A percentile compares a stretch with the other conserved stretches of the same genome.
Conservation (phyloP, 2,888 invertebrate species). For the Macrosoma leucophasiata region DNA sequence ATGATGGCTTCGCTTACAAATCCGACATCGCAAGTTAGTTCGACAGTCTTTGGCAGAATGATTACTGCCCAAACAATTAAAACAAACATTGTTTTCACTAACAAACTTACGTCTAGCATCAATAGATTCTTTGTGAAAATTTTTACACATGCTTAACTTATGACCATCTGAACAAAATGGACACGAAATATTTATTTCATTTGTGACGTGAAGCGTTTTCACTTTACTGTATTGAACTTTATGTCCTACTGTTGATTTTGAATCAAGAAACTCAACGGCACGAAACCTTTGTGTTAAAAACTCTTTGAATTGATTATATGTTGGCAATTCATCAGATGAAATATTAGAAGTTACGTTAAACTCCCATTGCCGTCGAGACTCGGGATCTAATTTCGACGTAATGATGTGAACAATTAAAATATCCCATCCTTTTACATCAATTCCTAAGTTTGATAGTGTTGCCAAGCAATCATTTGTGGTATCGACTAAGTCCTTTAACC, state of each 20-base stretch:
- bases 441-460: conserved; percentile 16
- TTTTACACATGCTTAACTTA: conserved; percentile 25
- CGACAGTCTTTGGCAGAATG: conserved; percentile 24
- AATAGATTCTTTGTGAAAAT: conserved; percentile 17
- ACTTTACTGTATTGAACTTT: conserved; percentile 9
- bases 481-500: conserved; percentile 17
- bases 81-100: conserved; percentile 23
- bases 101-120: conserved; percentile 22
- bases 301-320: conserved; percentile 17
- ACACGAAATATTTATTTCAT: conserved; percentile 14
- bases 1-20: conserved; percentile 23
- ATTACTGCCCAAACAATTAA: conserved; percentile 25
- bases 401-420: conserved; percentile 22
- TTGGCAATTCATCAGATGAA: conserved; percentile 22
- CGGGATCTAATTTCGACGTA: conserved; percentile 21
- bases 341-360: conserved; percentile 10
- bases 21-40: conserved; percentile 12
- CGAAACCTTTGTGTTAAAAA: conserved; percentile 23
- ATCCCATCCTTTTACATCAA: conserved; percentile 23
- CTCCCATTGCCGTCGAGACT: conserved; percentile 25
- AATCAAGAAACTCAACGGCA: conserved; percentile 19
- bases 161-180: conserved; percentile 25
- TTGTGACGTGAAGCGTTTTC: background rate
- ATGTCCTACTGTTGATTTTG: conserved; percentile 13
- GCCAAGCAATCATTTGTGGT: conserved; percentile 23